A percentile compares a stretch with the other conserved stretches of the same genome.
These are phyloP conservation scores for Bubo scandiacus DNA, from an alignment of 2,113 vertebrate species.

Conservation along the genomic window DNA sequence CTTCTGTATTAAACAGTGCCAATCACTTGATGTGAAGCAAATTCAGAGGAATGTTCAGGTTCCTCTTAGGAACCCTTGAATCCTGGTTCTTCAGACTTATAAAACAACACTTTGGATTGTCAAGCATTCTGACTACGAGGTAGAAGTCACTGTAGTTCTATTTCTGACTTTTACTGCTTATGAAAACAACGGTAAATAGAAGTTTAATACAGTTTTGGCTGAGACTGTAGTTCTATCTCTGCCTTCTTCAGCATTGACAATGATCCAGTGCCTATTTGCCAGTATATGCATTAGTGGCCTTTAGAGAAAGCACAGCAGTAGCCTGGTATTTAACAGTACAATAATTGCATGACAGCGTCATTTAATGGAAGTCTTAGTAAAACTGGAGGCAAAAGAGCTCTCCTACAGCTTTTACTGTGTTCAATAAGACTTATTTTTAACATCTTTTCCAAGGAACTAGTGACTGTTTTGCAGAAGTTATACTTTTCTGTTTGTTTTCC, in stretches of 20 bases:
- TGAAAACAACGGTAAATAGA: background rate
- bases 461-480: background rate
- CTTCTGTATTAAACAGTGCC: background rate
- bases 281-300: background rate
- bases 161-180: background rate
- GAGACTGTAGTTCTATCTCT: background rate
- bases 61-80: background rate
- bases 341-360: background rate
- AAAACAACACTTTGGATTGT: background rate
- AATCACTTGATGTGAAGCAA: background rate
- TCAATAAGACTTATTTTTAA: background rate
- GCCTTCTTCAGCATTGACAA: background rate
- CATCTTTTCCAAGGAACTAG: background rate
- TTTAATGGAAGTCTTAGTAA: background rate
- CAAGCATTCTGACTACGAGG: background rate
- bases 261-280: background rate
- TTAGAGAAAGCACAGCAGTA: conserved; percentile 22
- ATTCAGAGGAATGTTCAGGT: background rate
- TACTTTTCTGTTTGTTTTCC: background rate
- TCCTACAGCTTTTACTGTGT: background rate
- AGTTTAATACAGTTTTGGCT: background rate
- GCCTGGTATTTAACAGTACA: background rate
- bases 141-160: background rate
- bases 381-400: background rate
- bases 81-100: background rate